phyloP scores from a whole-genome alignment of 2,797 vertebrate genomes.

The Rhadinocentrus ornatus region DNA sequence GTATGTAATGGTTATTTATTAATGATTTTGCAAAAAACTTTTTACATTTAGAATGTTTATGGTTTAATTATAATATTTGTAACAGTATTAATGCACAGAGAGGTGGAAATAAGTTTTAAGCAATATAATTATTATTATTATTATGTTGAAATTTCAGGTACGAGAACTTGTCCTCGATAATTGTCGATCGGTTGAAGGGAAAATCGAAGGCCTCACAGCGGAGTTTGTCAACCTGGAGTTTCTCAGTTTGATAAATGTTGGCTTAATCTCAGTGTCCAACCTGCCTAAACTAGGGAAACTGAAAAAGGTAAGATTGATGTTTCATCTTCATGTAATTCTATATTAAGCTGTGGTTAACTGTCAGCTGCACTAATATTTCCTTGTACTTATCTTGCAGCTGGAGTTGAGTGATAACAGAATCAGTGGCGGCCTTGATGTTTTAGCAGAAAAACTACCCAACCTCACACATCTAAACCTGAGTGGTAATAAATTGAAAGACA shows the following conservation, averaged over 20 bases:
- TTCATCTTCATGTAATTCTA: background rate
- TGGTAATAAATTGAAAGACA: slow-evolving; percentile 96
- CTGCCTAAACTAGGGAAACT: slow-evolving; percentile 93
- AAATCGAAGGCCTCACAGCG: slow-evolving; percentile 91
- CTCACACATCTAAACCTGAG: slow-evolving; percentile 95
- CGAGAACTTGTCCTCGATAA: slow-evolving; percentile 94
- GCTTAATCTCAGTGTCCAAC: slow-evolving; percentile 90
- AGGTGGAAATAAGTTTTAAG: background rate
- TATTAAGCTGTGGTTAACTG: background rate
- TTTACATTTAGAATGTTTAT: background rate
- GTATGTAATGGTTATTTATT: background rate
- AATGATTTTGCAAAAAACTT: background rate
- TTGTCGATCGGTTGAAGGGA: slow-evolving; percentile 90
- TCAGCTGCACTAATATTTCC: slow-evolving; percentile 14
- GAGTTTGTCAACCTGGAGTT: slow-evolving; percentile 94
- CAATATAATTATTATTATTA: background rate
- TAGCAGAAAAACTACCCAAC: slow-evolving; percentile 93
- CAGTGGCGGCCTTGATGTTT: slow-evolving; percentile 90
- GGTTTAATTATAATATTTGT: background rate
- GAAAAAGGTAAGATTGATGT: slow-evolving; percentile 87
- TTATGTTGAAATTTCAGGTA: slow-evolving; percentile 79
- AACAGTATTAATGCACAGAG: background rate
- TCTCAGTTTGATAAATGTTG: slow-evolving; percentile 95
- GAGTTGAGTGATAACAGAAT: slow-evolving; percentile 96
- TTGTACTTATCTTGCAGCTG: slow-evolving; percentile 81